These are phyloP conservation scores for Leucophenga montana DNA, from an alignment of 2,888 invertebrate genomes.

Conservation along the genomic window DNA sequence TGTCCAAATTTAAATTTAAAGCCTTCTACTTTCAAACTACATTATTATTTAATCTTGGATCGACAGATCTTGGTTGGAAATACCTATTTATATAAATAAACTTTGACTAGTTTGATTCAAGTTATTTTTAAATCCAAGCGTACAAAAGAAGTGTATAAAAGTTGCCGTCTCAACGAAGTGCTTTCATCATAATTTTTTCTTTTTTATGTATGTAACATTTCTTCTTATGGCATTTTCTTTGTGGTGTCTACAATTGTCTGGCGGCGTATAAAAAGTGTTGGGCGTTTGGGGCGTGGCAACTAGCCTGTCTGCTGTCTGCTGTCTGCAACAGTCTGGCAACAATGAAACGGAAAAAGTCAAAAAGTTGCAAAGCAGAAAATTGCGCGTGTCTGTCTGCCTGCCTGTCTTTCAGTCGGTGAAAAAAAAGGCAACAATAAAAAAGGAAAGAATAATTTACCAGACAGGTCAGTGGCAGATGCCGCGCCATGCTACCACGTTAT, in stretches of 20 bases:
- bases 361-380: constrained; percentile 67
- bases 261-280: constrained; percentile 5
- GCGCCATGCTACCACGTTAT: too few relatives aligned
- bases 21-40: too few relatives aligned
- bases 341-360: constrained; percentile 52
- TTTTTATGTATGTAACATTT: not conserved
- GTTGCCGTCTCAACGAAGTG: not conserved
- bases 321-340: constrained; percentile 17
- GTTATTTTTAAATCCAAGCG: constrained; percentile 24
- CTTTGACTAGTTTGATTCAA: not conserved
- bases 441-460: not conserved
- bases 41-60: too few relatives aligned
- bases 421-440: not conserved
- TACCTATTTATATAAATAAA: too few relatives aligned
- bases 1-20: too few relatives aligned
- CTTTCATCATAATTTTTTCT: not conserved
- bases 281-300: constrained; percentile 15
- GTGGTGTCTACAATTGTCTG: constrained; percentile 13
- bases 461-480: constrained; percentile 6
- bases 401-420: too few relatives aligned
- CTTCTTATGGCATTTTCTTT: not conserved
- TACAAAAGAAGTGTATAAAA: constrained; percentile 20
- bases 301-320: not conserved
- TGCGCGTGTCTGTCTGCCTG: constrained; percentile 57
- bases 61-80: too few relatives aligned